Percentiles rank a stretch among this genome's conserved stretches.
Conservation (phyloP, 2,797 vertebrate genomes). For the Acomys russatus region DNA sequence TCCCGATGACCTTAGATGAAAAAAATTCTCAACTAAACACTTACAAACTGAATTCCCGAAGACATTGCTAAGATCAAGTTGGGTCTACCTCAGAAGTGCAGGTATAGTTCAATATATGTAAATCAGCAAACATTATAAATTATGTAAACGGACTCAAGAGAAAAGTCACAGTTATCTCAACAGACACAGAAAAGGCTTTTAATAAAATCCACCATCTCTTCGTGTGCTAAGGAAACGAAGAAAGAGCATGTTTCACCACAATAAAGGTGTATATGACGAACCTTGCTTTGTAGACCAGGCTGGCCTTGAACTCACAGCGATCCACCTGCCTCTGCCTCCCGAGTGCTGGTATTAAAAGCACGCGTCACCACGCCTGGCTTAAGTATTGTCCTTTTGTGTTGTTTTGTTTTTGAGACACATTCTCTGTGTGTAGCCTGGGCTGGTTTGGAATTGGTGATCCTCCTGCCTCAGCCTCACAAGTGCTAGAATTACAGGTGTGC, state of each 20-base stretch:
- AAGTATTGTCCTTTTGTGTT: too few species aligned
- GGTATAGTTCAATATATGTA: neutral
- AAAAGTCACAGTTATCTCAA: neutral
- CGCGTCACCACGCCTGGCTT: too few species aligned
- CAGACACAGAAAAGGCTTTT: neutral
- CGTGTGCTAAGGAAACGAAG: neutral
- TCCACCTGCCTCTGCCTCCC: neutral
- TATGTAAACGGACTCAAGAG: neutral
- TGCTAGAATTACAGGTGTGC: neutral
- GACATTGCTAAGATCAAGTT: neutral
- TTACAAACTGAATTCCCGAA: neutral
- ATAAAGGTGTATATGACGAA: neutral
- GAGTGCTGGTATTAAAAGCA: too few species aligned
- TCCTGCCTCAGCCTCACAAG: neutral
- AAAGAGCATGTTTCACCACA: neutral
- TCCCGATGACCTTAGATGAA: neutral
- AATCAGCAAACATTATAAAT: neutral
- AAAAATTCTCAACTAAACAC: neutral
- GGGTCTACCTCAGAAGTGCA: neutral
- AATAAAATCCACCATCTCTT: neutral
- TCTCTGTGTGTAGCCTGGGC: neutral
- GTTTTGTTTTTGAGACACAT: neutral
- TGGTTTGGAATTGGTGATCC: neutral
- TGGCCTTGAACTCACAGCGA: neutral
- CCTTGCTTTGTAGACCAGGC: neutral